phyloP scores from a whole-genome alignment of 1,140 invertebrate genomes.

The Ips typographus region DNA sequence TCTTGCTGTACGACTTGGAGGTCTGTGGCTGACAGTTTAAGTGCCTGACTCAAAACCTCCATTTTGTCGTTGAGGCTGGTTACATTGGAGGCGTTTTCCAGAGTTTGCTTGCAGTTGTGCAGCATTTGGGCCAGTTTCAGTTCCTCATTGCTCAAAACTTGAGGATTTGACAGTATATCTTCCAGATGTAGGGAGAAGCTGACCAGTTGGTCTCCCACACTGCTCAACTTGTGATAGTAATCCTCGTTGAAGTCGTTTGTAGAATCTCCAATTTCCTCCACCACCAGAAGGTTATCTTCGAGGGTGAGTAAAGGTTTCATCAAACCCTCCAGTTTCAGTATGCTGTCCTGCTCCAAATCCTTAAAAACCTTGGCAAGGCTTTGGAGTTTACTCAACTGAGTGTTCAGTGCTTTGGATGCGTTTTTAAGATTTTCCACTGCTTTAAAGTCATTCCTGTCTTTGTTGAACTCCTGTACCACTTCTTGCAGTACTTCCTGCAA shows the following conservation, averaged over 20 bases:
- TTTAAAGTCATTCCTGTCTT: slow-evolving; percentile 34
- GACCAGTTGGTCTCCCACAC: slow-evolving; percentile 30
- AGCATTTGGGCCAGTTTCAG: slow-evolving; percentile 22
- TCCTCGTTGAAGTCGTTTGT: slow-evolving; percentile 33
- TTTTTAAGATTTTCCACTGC: slow-evolving; percentile 26
- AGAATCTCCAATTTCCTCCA: slow-evolving; percentile 31
- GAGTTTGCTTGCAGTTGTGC: slow-evolving; percentile 14
- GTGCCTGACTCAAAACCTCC: slow-evolving; percentile 37
- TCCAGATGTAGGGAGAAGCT: slow-evolving; percentile 25
- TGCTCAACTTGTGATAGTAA: slow-evolving; percentile 28
- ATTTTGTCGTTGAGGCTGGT: slow-evolving; percentile 39
- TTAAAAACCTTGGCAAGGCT: slow-evolving; percentile 11
- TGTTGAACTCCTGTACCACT: slow-evolving; percentile 29
- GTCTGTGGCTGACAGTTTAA: slow-evolving; percentile 10
- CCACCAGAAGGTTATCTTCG: slow-evolving; percentile 25
- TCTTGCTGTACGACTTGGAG: slow-evolving; percentile 9
- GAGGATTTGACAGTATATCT: slow-evolving; percentile 20
- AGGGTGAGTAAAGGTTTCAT: slow-evolving; percentile 21
- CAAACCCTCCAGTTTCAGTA: slow-evolving; percentile 23
- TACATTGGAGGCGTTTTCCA: slow-evolving; percentile 3
- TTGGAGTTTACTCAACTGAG: slow-evolving; percentile 3
- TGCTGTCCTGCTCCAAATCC: slow-evolving; percentile 14
- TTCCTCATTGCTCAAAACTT: slow-evolving; percentile 26
- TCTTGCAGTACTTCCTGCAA: slow-evolving; percentile 6
- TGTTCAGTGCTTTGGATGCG: slow-evolving; percentile 8